Conservation (phyloP, 2,797 vertebrate species). For the Phaenicophaeus curvirostris region DNA sequence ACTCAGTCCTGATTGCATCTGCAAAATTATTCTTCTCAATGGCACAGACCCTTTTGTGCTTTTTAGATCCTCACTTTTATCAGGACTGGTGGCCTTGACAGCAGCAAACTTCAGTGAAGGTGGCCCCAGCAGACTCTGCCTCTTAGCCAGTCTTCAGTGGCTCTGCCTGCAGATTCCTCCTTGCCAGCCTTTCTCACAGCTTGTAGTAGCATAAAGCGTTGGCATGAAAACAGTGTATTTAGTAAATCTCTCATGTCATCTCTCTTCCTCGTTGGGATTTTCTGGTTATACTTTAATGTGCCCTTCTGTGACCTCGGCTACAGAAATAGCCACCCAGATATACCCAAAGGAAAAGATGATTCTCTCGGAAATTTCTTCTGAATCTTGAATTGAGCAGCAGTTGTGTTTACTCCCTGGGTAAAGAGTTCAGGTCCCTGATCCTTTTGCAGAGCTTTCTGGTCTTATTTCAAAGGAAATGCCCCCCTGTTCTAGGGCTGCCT, state of each 20-base stretch:
- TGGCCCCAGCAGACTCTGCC: neutral
- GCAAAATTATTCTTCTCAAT: neutral
- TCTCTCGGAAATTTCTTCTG: conserved; percentile 11
- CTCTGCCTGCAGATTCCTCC: neutral
- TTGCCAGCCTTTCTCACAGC: neutral
- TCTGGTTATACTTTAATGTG: conserved; percentile 7
- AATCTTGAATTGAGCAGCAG: neutral
- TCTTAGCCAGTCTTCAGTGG: neutral
- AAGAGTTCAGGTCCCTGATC: neutral
- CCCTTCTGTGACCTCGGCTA: neutral
- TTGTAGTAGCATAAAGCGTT: neutral
- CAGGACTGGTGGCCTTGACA: neutral
- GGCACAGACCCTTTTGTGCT: neutral
- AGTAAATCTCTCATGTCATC: neutral
- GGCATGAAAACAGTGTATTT: neutral
- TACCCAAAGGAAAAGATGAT: conserved; percentile 50
- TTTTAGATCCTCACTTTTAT: neutral
- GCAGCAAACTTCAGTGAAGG: neutral
- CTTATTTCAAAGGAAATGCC: neutral
- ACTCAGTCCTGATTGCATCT: neutral
- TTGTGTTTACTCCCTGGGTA: conserved; percentile 32
- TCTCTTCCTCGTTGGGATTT: neutral
- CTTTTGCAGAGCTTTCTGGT: neutral
- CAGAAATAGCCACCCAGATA: conserved; percentile 48
- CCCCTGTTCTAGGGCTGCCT: neutral